Evolutionary conservation across 2,888 invertebrate species (phyloP).

Genomic region (Spodoptera exigua): DNA sequence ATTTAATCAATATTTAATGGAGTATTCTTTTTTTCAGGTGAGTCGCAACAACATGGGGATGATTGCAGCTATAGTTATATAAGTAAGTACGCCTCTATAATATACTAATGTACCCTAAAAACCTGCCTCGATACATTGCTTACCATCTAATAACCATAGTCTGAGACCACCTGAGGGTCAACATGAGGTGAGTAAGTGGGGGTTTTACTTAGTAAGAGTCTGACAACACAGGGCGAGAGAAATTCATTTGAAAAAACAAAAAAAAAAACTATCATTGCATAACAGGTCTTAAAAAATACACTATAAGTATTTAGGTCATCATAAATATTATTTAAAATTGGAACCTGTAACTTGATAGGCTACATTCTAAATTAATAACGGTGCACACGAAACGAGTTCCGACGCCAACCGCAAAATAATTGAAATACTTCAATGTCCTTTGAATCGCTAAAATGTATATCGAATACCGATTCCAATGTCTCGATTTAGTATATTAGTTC

Average conservation of each 20-base stretch:
- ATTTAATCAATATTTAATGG: constrained; percentile 1
- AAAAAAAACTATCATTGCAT: too few species aligned
- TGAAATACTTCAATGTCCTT: constrained; percentile 65
- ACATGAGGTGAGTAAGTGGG: too few species aligned
- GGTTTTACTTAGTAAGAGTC: too few species aligned
- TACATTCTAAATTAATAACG: constrained; percentile 42
- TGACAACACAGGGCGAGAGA: too few species aligned
- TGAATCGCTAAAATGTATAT: constrained; percentile 65
- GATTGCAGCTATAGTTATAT: constrained; percentile 89
- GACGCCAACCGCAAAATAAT: constrained; percentile 44
- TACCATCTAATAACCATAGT: too few species aligned
- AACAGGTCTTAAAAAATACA: too few species aligned
- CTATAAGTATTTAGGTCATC: too few species aligned
- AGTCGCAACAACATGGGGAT: constrained; percentile 87
- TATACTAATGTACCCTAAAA: too few species aligned
- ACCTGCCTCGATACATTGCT: too few species aligned
- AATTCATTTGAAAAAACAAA: too few species aligned
- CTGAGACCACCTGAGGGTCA: too few species aligned
- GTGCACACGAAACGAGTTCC: constrained; percentile 3
- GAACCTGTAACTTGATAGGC: constrained; percentile 6
- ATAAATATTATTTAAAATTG: background rate
- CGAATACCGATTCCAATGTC: constrained; percentile 22
- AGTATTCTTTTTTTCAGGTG: constrained; percentile 77
- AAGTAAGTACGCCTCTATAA: constrained; percentile 76
- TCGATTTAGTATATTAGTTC: constrained; percentile 12